Base-by-base conservation (phyloP, 92 coral and sea anemone genomes). In the Pocillopora meandrina region DNA sequence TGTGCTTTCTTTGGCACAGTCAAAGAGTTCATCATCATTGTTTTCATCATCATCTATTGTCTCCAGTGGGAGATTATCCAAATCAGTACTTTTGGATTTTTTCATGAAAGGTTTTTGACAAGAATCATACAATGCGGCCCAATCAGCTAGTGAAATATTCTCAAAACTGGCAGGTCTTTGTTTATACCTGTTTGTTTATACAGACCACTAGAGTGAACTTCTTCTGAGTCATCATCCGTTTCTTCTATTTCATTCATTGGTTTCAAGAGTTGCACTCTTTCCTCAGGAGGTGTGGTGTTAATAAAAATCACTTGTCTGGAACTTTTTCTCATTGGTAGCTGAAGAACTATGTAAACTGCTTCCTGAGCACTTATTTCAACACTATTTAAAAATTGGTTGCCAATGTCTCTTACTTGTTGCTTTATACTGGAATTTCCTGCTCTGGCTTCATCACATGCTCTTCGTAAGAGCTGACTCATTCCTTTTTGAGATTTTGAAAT, bases 231-330 rank as follows among this genome's bases (percentile, higher is more conserved):
- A 77, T 77, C 82, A 8, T 62, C 82, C 82, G 62, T 77, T 61
- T 20, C 77, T 42, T 42, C 7, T 3, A 42, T 2, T 42, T 42
- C 52, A 42, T 42, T 42, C 52, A 42, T 42, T 42, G 52, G 52
- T 42, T 42, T 42, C 52, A 42, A 42, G 5, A 42, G 52, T 3
- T 7, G 4, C 5, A 42, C 52, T 42, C 52, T 76, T 12, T 89
- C 86, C n/a, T 77, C 80, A 67, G 92, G 89, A 64, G 86, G 89
- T 77, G 89, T 47, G 17, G 92, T 89, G 74, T 89, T 89, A 26
- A 85, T 78, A 65, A 89, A 89, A 19, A 89, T 75, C 56, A 90
- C 88, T 78, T 77, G 82, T 49, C 86, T 58, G 57, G 86, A 89
- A 8, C 61, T 64, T 81, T 88, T 88, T 68, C 88, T 75, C 83